A percentile compares a stretch with the other conserved stretches of the same genome.
phyloP scores from a whole-genome alignment of 2,797 vertebrate genomes.

The Girardinus metallicus region DNA sequence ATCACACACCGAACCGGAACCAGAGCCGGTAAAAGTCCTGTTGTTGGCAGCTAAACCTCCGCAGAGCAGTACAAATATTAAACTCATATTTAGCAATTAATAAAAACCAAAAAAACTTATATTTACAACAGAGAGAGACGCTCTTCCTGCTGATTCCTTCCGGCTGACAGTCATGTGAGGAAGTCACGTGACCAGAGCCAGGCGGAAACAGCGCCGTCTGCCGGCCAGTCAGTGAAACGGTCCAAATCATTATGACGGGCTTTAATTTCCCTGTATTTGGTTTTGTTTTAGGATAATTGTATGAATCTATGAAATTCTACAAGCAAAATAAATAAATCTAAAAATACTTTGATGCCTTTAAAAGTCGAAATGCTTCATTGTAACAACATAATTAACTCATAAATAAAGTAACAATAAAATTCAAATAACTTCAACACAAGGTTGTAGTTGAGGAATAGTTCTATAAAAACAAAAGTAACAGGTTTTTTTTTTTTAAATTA shows the following conservation, averaged over 20 bases:
- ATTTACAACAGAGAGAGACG: slow-evolving; percentile 1
- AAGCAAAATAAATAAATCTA: background rate
- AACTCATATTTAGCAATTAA: background rate
- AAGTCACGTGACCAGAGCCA: background rate
- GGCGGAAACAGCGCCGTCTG: slow-evolving; percentile 6
- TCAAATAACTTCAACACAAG: background rate
- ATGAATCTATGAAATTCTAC: background rate
- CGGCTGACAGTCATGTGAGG: slow-evolving; percentile 54
- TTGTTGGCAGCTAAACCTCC: background rate
- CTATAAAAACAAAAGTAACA: background rate
- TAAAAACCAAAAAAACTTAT: background rate
- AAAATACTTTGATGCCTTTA: background rate
- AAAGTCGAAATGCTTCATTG: background rate
- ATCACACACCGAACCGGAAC: background rate
- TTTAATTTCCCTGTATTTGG: background rate
- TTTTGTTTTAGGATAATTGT: background rate
- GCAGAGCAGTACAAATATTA: background rate
- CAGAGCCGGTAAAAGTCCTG: background rate
- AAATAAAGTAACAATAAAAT: background rate
- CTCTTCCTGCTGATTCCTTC: slow-evolving; percentile 46
- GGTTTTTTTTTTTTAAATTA: background rate
- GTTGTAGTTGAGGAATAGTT: background rate
- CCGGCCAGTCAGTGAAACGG: background rate
- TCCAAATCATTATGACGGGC: background rate
- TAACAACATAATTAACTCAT: background rate